Base-by-base conservation (phyloP, 1,140 invertebrate species). In the Choristoneura fumiferana region DNA sequence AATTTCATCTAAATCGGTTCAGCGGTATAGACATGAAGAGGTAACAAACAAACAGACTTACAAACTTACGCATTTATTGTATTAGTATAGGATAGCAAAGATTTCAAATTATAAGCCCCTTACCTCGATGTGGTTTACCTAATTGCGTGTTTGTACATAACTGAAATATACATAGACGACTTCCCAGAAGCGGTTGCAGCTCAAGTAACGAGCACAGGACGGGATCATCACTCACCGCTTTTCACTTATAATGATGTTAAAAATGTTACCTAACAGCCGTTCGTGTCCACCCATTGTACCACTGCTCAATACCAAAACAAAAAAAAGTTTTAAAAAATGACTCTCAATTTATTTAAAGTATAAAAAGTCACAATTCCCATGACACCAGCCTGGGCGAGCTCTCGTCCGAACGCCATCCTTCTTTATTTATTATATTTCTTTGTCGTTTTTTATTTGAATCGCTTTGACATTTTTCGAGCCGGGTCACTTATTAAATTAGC, bases 181-280 rank as follows among this genome's bases (percentile, higher is more conserved):
- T 49, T 49, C 43, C 43, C 18, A 29, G 43, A 49, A 49, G 17
- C 40, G 40, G 8, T 17, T 22, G 40, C 17, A n/a, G n/a, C 13
- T n/a, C n/a, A 17, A 22, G 43, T 49, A 49, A 49, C 43, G 18
- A 49, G 43, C 38, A 9, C 40, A 38, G 15, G 34, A 22, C 38
- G 22, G 43, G 62, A 73, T 62, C 79, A 88, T 88, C 85, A 82
- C 60, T 88, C 83, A 88, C 67, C 58, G 71, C 71, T 78, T 82
- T 85, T 85, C 83, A 86, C 71, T 88, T 87, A 88, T 88, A 88
- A 88, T 88, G 85, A 88, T 88, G 85, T 88, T 84, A 84, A 83
- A 81, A 84, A 84, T 78, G 79, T 85, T 83, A 81, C 85, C 76
- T 84, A 88, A 88, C 85, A 85, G 76, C 62, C 74, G 61, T 73